Evolutionary conservation across 1,140 invertebrate species (phyloP).

Genomic region (Dufourea novaeangliae): DNA sequence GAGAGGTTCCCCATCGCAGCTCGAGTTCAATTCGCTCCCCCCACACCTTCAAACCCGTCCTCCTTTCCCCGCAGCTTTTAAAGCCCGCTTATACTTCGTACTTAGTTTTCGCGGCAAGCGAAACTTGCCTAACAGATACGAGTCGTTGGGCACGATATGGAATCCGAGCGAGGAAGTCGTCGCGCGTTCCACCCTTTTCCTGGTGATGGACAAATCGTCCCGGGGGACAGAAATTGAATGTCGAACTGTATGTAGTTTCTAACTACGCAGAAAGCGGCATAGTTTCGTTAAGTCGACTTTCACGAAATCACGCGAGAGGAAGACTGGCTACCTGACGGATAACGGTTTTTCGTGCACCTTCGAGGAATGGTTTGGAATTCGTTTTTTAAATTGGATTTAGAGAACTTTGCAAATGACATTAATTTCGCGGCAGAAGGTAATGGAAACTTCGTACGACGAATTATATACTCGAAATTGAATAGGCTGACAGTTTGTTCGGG

Average conservation of each 20-base stretch:
- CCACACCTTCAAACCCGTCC: too few species aligned
- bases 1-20: conserved; percentile 49
- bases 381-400: neutral
- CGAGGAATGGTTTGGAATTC: neutral
- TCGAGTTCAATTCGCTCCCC: conserved; percentile 42
- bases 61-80: too few species aligned
- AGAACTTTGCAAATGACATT: conserved; percentile 9
- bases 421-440: neutral
- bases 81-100: conserved; percentile 65
- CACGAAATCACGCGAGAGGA: neutral
- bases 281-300: conserved; percentile 52
- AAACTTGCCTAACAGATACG: conserved; percentile 64
- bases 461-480: too few species aligned
- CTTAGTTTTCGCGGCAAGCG: conserved; percentile 56
- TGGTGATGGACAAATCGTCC: conserved; percentile 62
- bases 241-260: conserved; percentile 53
- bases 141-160: conserved; percentile 62
- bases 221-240: conserved; percentile 61
- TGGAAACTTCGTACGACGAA: neutral
- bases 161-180: conserved; percentile 50
- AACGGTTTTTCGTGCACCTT: neutral
- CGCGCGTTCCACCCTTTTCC: conserved; percentile 37
- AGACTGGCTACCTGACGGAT: neutral
- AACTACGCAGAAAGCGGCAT: conserved; percentile 38
- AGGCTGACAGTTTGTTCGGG: too few species aligned